Conservation (phyloP, 2,888 invertebrate genomes). For the Scaeva pyrastri region DNA sequence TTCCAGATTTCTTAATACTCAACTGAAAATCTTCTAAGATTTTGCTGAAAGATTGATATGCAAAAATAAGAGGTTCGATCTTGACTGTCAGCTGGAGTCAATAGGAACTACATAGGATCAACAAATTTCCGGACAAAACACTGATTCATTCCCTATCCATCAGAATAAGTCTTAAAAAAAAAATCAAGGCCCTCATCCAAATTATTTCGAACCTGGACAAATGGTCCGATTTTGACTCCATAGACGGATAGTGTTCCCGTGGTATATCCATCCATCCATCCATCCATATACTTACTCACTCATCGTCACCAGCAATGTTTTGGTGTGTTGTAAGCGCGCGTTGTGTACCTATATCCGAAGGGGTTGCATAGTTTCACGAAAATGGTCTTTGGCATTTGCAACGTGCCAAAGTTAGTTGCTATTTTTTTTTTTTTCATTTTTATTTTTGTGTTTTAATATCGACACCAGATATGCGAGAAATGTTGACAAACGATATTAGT, state of each 20-base stretch:
- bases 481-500: constrained; percentile 82
- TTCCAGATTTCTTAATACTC: no score
- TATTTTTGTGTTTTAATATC: constrained; percentile 80
- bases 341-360: constrained; percentile 50
- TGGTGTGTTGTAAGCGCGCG: constrained; percentile 40
- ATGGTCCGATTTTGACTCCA: neutral
- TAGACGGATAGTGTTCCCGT: constrained; percentile 65
- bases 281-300: constrained; percentile 16
- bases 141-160: no score
- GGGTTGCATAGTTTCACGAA: constrained; percentile 82
- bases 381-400: constrained; percentile 83
- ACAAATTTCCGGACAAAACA: no score
- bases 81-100: no score
- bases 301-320: constrained; percentile 43
- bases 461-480: constrained; percentile 83
- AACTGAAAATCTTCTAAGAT: no score
- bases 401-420: constrained; percentile 83
- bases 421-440: constrained; percentile 78
- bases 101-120: no score
- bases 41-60: no score
- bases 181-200: neutral
- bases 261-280: constrained; percentile 35
- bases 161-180: no score
- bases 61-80: no score
- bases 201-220: neutral